These are phyloP conservation scores for Ephydatia muelleri DNA, from an alignment of 37 sponge, comb jelly and placozoan genomes.

Conservation along the genomic window DNA sequence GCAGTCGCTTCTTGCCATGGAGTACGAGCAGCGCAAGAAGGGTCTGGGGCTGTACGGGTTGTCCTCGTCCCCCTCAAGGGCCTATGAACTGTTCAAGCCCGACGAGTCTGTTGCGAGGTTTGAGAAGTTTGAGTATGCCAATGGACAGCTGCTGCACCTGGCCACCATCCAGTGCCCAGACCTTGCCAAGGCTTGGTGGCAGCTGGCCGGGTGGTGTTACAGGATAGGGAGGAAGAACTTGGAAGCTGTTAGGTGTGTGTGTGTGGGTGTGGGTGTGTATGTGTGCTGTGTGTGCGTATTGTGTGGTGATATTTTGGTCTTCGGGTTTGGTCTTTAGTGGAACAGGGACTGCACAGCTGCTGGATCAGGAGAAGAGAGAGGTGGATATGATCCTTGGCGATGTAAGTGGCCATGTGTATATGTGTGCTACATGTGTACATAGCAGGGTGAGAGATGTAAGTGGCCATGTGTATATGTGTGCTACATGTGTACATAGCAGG, in stretches of 20 bases:
- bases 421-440: background rate
- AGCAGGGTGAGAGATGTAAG: background rate
- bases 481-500: slow-evolving; percentile 3
- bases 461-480: background rate
- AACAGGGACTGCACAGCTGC: slow-evolving; percentile 71
- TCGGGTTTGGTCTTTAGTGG: slow-evolving; percentile 13
- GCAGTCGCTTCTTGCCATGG: slow-evolving; percentile 35
- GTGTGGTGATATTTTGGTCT: background rate
- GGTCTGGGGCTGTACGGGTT: slow-evolving; percentile 58
- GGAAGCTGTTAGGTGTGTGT: slow-evolving; percentile 72
- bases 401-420: slow-evolving; percentile 4
- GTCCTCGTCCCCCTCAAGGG: slow-evolving; percentile 10
- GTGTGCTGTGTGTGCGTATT: slow-evolving; percentile 18
- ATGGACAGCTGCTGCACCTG: slow-evolving; percentile 83
- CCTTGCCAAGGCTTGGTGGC: slow-evolving; percentile 89
- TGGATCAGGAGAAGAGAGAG: slow-evolving; percentile 63
- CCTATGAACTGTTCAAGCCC: slow-evolving; percentile 68
- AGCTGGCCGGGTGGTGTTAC: slow-evolving; percentile 92
- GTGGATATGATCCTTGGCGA: slow-evolving; percentile 41
- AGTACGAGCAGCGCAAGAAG: slow-evolving; percentile 49
- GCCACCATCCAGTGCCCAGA: slow-evolving; percentile 77
- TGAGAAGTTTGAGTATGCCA: slow-evolving; percentile 74
- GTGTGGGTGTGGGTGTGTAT: background rate
- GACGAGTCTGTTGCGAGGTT: slow-evolving; percentile 76
- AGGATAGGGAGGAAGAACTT: slow-evolving; percentile 85